Percentiles rank a stretch among this genome's conserved stretches.
These are phyloP conservation scores for Rhinogobio ventralis DNA, from an alignment of 2,797 vertebrate genomes.

Conservation along the genomic window DNA sequence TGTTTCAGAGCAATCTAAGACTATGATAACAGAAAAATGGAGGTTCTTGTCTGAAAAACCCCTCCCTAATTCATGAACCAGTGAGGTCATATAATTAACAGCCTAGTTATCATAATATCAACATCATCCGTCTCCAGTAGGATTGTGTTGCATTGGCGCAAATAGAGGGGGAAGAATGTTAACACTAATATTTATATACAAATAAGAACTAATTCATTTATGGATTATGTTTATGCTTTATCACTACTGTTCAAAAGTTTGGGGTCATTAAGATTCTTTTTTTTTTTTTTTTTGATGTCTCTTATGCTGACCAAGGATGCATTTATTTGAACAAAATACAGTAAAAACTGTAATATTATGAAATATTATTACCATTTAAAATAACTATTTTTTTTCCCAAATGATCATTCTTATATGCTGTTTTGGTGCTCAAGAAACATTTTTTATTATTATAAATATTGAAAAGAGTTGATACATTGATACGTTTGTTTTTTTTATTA, in stretches of 20 bases:
- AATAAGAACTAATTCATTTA: slow-evolving; percentile 30
- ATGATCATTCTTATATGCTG: neutral
- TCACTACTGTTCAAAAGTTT: slow-evolving; percentile 1
- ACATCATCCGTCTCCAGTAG: slow-evolving; percentile 51
- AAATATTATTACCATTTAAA: neutral
- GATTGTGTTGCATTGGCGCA: slow-evolving; percentile 47
- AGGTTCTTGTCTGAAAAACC: slow-evolving; percentile 49
- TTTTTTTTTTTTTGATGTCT: neutral
- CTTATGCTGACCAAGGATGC: neutral
- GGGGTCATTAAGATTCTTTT: neutral
- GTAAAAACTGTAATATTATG: neutral
- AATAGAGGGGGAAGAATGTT: slow-evolving; percentile 22
- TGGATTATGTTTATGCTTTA: slow-evolving; percentile 5
- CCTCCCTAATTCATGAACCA: slow-evolving; percentile 54
- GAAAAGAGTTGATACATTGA: neutral
- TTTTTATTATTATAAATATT: neutral
- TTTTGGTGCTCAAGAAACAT: neutral
- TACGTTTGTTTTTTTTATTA: neutral
- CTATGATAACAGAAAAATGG: slow-evolving; percentile 61
- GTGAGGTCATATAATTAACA: slow-evolving; percentile 64
- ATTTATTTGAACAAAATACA: neutral
- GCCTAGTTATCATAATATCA: slow-evolving; percentile 62
- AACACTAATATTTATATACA: slow-evolving; percentile 30
- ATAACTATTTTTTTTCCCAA: too few relatives aligned
- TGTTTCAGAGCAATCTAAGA: slow-evolving; percentile 58